These are phyloP conservation scores for Phocoena sinus DNA, from an alignment of 2,113 vertebrate species.

Conservation along the genomic window DNA sequence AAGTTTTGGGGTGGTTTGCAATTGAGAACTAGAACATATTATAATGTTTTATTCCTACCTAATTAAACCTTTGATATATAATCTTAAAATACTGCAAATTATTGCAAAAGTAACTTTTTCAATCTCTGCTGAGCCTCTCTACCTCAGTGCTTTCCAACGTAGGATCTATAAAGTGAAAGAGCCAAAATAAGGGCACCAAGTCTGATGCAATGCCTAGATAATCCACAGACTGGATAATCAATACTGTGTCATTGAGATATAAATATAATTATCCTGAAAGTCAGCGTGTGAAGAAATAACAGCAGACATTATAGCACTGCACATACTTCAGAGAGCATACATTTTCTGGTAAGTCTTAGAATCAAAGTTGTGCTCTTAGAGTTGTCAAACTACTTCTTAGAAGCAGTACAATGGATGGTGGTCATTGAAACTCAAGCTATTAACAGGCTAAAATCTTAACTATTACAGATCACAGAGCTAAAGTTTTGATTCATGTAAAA, in stretches of 20 bases:
- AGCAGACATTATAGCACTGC: not conserved
- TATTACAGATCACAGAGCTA: not conserved
- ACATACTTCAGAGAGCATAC: not conserved
- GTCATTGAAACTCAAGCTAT: not conserved
- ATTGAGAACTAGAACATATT: not conserved
- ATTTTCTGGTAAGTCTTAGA: not conserved
- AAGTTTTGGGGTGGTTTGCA: not conserved
- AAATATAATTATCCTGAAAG: not conserved
- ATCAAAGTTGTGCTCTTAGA: not conserved
- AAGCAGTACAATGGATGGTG: not conserved
- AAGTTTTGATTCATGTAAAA: not conserved
- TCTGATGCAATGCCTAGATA: not conserved
- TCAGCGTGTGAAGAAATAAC: not conserved
- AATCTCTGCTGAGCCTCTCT: not conserved
- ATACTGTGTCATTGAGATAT: not conserved
- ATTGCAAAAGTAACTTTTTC: not conserved
- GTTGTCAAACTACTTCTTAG: not conserved
- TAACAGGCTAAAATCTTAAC: not conserved
- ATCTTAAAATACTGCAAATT: not conserved
- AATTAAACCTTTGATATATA: not conserved
- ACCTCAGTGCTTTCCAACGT: not conserved
- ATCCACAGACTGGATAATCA: not conserved
- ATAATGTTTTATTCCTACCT: not conserved
- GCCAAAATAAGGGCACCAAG: not conserved
- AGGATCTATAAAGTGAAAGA: not conserved